Evolutionary conservation across 1,140 invertebrate species (phyloP).

Genomic region (Nixonia krombeini): DNA sequence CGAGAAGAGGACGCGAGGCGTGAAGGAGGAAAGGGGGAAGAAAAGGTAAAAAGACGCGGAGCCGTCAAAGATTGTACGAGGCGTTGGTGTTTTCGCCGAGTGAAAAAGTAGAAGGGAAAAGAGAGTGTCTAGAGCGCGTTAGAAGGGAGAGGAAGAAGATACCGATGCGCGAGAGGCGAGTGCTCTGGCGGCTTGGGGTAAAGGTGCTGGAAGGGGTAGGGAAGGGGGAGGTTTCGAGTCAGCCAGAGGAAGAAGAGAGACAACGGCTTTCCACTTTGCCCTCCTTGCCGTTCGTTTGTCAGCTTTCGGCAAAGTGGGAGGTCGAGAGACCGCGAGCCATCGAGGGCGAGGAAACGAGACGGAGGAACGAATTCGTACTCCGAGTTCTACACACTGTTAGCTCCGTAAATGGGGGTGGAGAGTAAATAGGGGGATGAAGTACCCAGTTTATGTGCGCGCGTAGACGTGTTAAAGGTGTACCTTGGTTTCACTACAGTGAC

Average conservation of each 20-base stretch:
- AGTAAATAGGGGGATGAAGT: slow-evolving; percentile 49
- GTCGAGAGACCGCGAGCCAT: slow-evolving; percentile 47
- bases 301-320: slow-evolving; percentile 45
- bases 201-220: slow-evolving; percentile 15
- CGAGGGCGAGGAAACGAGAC: slow-evolving; percentile 44
- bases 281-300: slow-evolving; percentile 47
- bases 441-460: slow-evolving; percentile 44
- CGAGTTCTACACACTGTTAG: slow-evolving; percentile 45
- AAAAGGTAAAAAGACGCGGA: slow-evolving; percentile 33
- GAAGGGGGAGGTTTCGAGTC: slow-evolving; percentile 12
- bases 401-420: slow-evolving; percentile 47
- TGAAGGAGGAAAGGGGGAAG: slow-evolving; percentile 23
- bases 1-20: slow-evolving; percentile 11
- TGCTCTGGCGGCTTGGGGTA: slow-evolving; percentile 19
- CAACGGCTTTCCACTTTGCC: slow-evolving; percentile 26
- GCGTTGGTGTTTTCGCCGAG: slow-evolving; percentile 40
- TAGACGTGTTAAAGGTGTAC: slow-evolving; percentile 48
- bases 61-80: slow-evolving; percentile 37
- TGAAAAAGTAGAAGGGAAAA: slow-evolving; percentile 42
- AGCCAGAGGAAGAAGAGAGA: slow-evolving; percentile 2
- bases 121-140: slow-evolving; percentile 27
- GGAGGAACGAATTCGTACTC: slow-evolving; percentile 41
- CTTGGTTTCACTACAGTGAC: slow-evolving; percentile 41
- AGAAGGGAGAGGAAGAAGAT: slow-evolving; percentile 30
- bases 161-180: slow-evolving; percentile 27